Evolutionary conservation across 2,888 invertebrate species (phyloP).

Genomic region (Bellardia pandia): DNA sequence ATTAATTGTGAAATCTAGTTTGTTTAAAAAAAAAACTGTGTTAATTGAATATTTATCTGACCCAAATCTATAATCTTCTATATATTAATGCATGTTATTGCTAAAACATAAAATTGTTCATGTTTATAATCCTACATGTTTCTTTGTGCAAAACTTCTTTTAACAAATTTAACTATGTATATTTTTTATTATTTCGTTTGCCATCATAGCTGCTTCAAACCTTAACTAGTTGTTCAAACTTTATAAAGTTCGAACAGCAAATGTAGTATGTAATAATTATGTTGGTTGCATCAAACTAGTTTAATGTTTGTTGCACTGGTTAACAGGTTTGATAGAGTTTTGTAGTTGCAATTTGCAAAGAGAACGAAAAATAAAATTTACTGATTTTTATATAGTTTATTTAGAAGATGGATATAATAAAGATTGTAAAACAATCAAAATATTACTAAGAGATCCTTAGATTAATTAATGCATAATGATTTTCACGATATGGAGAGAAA

Average conservation of each 20-base stretch:
- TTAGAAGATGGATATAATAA: no score
- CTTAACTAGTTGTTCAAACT: slow-evolving; percentile 2
- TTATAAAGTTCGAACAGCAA: background rate
- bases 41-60: slow-evolving; percentile 39
- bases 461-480: no score
- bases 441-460: no score
- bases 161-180: background rate
- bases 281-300: background rate
- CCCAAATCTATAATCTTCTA: slow-evolving; percentile 26
- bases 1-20: background rate
- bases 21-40: background rate
- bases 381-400: no score
- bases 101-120: background rate
- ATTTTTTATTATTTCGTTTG: background rate
- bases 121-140: background rate
- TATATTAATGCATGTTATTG: background rate
- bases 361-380: no score
- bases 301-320: background rate
- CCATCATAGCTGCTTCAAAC: background rate
- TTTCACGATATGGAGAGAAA: no score
- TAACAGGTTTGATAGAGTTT: background rate
- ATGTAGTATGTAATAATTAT: background rate
- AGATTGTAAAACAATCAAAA: no score
- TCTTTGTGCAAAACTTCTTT: background rate
- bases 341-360: no score